These are phyloP conservation scores for Scleropages formosus DNA, from an alignment of 2,797 vertebrate genomes.

Conservation along the genomic window DNA sequence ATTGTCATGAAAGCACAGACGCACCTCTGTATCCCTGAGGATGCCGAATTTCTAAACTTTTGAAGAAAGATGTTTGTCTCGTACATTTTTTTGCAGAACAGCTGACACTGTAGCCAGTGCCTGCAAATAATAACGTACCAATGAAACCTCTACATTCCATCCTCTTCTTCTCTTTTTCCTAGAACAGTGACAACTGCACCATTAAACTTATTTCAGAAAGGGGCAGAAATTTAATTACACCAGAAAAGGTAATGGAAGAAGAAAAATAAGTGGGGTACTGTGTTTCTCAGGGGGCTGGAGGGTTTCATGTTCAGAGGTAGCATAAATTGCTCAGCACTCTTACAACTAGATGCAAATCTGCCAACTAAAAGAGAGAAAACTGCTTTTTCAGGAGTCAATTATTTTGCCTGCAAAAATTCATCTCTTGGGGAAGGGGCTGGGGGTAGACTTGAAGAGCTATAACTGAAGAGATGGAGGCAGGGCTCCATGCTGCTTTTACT, in stretches of 20 bases:
- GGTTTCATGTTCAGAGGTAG: conserved; percentile 15
- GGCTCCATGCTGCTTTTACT: conserved; percentile 37
- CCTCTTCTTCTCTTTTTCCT: conserved; percentile 27
- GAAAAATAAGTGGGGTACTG: neutral
- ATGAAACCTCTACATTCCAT: neutral
- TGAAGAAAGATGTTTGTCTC: too few relatives aligned
- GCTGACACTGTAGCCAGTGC: too few relatives aligned
- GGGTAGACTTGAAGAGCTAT: neutral
- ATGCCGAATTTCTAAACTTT: too few relatives aligned
- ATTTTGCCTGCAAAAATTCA: too few relatives aligned
- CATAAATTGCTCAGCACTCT: conserved; percentile 2
- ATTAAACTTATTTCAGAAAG: conserved; percentile 17
- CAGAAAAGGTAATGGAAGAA: neutral
- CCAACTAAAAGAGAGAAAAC: conserved; percentile 13
- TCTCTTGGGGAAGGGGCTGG: neutral
- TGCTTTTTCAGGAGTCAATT: too few relatives aligned
- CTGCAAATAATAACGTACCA: too few relatives aligned
- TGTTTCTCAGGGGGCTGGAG: conserved; percentile 9
- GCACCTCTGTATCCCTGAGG: too few relatives aligned
- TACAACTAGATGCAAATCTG: conserved; percentile 43
- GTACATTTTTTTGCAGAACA: too few relatives aligned
- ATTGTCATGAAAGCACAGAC: too few relatives aligned
- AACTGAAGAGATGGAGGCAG: conserved; percentile 11
- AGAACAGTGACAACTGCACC: conserved; percentile 20
- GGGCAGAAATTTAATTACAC: conserved; percentile 24